Base-by-base conservation (phyloP, 2,888 invertebrate species). In the Amphipoea oculea region DNA sequence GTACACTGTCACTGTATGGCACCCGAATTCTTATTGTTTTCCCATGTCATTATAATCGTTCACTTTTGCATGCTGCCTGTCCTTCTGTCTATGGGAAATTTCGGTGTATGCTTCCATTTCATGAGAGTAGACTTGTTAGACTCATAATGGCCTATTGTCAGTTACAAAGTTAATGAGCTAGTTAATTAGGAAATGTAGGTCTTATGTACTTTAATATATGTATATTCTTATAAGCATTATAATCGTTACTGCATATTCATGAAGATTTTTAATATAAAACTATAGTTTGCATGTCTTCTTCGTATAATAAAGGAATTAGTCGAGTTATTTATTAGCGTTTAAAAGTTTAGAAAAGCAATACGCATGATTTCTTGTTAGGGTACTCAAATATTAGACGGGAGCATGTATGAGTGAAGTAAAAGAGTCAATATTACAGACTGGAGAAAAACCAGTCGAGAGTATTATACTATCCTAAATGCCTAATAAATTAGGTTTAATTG, bases 1-100 rank as follows among this genome's bases (percentile, higher is more conserved):
- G 94, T 95, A 94, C 96, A 96, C 96, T 94, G 92, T 95, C 96
- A 96, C 95, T 93, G 94, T 95, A 92, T 94, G 94, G 95, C 96
- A 96, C 96, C 94, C 92, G 83, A 91, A 89, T 91, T 91, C 89
- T 91, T 91, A 90, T 94, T 94, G 88, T 92, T 92, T 90, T 88
- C 84, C 90, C 95, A 94, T 95, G 84, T 92, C 95, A 95, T 96
- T 88, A 87, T 88, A 77, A 85, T 94, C 94, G 93, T 95, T 95
- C 96, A 95, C 95, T 94, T 89, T 91, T 95, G 96, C 96, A 96
- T 96, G 96, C 91, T 94, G 96, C 96, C 94, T 96, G 95, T 89
- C 90, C 90, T 88, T 90, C 89, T 88, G 77, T 83, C 88, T 90
- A 84, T 88, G 90, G 90, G 90, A 92, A 92, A 90, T 90, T 88